These are phyloP conservation scores for Monochamus saltuarius DNA, from an alignment of 1,140 invertebrate species.

Conservation along the genomic window DNA sequence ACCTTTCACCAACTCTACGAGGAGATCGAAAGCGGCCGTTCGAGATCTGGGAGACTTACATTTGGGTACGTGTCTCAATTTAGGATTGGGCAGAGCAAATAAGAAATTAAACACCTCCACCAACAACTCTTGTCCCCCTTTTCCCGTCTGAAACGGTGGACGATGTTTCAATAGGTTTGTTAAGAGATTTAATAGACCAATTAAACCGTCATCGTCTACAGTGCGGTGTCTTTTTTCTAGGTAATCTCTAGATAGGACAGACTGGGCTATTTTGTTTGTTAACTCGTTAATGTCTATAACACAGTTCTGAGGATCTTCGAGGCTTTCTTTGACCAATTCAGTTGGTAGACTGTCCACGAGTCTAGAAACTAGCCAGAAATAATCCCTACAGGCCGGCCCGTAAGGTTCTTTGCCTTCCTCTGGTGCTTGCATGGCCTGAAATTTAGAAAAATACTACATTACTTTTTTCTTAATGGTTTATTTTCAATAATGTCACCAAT, in stretches of 20 bases:
- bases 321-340: constrained; percentile 69
- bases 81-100: constrained; percentile 85
- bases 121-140: constrained; percentile 73
- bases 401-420: constrained; percentile 90
- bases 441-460: background rate
- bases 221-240: constrained; percentile 77
- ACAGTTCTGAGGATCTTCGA: constrained; percentile 58
- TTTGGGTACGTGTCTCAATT: constrained; percentile 82
- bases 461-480: too few species aligned
- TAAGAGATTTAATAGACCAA: constrained; percentile 83
- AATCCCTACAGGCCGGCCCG: constrained; percentile 89
- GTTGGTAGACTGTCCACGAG: constrained; percentile 82
- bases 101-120: constrained; percentile 81
- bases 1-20: constrained; percentile 83
- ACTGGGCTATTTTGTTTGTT: constrained; percentile 72
- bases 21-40: constrained; percentile 84
- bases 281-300: constrained; percentile 73
- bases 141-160: constrained; percentile 79
- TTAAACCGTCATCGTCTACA: constrained; percentile 85
- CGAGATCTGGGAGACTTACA: constrained; percentile 88
- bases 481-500: too few species aligned
- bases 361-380: constrained; percentile 88
- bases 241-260: constrained; percentile 75
- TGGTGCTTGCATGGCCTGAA: constrained; percentile 51
- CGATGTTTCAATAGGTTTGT: constrained; percentile 87